Conservation (phyloP, 2,888 invertebrate genomes). For the Phortica magna region DNA sequence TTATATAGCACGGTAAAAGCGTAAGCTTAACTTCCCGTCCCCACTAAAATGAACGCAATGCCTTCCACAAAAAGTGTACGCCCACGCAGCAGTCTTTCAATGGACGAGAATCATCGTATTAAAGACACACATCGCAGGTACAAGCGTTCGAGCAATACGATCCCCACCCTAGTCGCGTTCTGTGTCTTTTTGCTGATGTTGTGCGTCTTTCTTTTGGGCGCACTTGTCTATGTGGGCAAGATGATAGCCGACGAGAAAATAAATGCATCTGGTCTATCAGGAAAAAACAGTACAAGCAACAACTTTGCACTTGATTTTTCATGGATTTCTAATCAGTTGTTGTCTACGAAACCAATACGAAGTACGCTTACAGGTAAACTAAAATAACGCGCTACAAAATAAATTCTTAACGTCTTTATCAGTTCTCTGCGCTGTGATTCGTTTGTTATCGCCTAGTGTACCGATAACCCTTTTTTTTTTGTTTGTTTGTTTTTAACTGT, state of each 20-base stretch:
- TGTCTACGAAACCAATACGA: constrained; percentile 64
- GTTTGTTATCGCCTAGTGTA: no score
- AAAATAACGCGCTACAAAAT: constrained; percentile 36
- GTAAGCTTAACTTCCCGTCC: no score
- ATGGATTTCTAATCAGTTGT: constrained; percentile 58
- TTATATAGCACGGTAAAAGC: background rate
- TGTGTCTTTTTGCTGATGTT: constrained; percentile 75
- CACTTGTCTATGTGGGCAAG: constrained; percentile 76
- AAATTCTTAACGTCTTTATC: background rate
- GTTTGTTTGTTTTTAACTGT: no score
- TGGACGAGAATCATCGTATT: constrained; percentile 75
- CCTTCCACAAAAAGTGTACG: constrained; percentile 75
- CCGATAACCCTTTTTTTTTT: no score
- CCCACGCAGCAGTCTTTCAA: constrained; percentile 76
- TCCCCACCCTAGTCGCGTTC: constrained; percentile 74
- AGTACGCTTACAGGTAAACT: constrained; percentile 59
- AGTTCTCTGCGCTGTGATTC: no score
- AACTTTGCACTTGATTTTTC: constrained; percentile 43
- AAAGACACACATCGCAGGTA: constrained; percentile 62
- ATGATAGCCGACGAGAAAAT: constrained; percentile 71
- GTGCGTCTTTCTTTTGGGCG: constrained; percentile 73
- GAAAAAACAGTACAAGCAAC: constrained; percentile 37
- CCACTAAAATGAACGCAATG: constrained; percentile 59
- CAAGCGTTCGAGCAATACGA: constrained; percentile 67
- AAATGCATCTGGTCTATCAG: constrained; percentile 42